Base-by-base conservation (phyloP, 2,113 vertebrate species). In the Casuarius casuarius region DNA sequence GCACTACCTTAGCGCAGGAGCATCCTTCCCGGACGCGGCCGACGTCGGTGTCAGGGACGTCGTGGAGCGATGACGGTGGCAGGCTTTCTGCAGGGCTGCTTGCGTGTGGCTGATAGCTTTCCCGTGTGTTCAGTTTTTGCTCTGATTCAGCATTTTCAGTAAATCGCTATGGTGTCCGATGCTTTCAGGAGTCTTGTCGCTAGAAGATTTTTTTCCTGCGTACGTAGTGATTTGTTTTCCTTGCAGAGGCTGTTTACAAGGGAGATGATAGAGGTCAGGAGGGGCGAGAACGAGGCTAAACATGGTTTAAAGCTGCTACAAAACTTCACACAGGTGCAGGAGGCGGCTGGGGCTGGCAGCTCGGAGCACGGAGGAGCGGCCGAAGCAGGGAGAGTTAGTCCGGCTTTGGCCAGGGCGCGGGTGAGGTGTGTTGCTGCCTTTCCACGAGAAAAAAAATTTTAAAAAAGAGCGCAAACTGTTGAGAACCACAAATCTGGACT, bases 171-270 rank as follows among this genome's bases (percentile, higher is more conserved):
- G 79, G 80, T 51, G 52, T 73, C 84, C 7, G 3, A 94, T 74
- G 85, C 81, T 87, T 89, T 83, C 84, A 54, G 23, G 84, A 76
- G 33, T 58, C 79, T 62, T 46, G 19, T 77, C 38, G 28, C 40
- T 66, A 44, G 76, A 15, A 84, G 71, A 17, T 48, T 59, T 84
- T 87, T 62, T 84, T 33, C 1, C 3, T 56, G 4, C 1, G 7
- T 84, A 58, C 0, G 0, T 63, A 1, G 15, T 18, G 78, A 5
- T 81, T 70, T 26, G 26, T 87, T 67, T 94, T 77, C 65, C 35
- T 79, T 80, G 10, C 29, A n/a, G 87, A 96, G 84, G 42, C 94
- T 96, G 77, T 91, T 96, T 68, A 72, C 84, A 82, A 87, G 83
- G 74, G 81, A 88, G 40, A 40, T 74, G 75, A 56, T 79, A 0